A percentile compares a stretch with the other conserved stretches of the same genome.
Evolutionary conservation across 1,140 invertebrate species (phyloP).

Genomic region (Hermetia illucens): DNA sequence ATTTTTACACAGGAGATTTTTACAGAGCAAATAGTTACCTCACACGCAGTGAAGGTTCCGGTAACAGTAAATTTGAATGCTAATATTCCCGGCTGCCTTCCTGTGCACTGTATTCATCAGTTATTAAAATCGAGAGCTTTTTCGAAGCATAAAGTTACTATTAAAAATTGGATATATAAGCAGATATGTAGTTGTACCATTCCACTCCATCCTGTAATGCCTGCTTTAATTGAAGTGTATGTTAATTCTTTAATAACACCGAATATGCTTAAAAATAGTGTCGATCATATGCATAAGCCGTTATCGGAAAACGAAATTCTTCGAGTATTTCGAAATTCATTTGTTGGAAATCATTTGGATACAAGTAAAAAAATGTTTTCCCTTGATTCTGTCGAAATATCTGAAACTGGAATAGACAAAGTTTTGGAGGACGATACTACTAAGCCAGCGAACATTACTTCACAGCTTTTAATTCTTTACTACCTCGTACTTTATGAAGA

Average conservation of each 20-base stretch:
- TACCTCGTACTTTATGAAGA: slow-evolving; percentile 91
- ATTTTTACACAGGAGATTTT: slow-evolving; percentile 97
- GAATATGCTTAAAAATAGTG: slow-evolving; percentile 45
- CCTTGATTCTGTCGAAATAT: slow-evolving; percentile 2
- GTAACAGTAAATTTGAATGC: slow-evolving; percentile 83
- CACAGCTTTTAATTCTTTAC: slow-evolving; percentile 81
- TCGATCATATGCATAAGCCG: slow-evolving; percentile 74
- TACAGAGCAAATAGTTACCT: slow-evolving; percentile 91
- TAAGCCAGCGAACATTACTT: slow-evolving; percentile 55
- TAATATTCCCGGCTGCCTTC: slow-evolving; percentile 81
- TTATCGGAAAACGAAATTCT: slow-evolving; percentile 83
- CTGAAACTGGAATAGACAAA: slow-evolving; percentile 37
- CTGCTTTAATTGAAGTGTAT: slow-evolving; percentile 88
- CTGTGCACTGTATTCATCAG: slow-evolving; percentile 95
- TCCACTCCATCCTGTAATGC: slow-evolving; percentile 85
- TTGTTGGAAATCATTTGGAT: slow-evolving; percentile 55
- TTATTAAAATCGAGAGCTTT: slow-evolving; percentile 88
- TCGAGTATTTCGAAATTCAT: slow-evolving; percentile 65
- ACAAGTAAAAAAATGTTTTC: slow-evolving; percentile 35
- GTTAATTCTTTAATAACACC: slow-evolving; percentile 84
- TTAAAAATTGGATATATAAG: slow-evolving; percentile 89
- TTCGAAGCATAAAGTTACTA: slow-evolving; percentile 88
- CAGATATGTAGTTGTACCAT: slow-evolving; percentile 77
- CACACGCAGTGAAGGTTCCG: slow-evolving; percentile 90
- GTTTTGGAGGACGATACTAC: slow-evolving; percentile 14